Evolutionary conservation across 2,113 vertebrate species (phyloP), one percentile per base, ranked within the genome.

Genomic region (Otis tarda): DNA sequence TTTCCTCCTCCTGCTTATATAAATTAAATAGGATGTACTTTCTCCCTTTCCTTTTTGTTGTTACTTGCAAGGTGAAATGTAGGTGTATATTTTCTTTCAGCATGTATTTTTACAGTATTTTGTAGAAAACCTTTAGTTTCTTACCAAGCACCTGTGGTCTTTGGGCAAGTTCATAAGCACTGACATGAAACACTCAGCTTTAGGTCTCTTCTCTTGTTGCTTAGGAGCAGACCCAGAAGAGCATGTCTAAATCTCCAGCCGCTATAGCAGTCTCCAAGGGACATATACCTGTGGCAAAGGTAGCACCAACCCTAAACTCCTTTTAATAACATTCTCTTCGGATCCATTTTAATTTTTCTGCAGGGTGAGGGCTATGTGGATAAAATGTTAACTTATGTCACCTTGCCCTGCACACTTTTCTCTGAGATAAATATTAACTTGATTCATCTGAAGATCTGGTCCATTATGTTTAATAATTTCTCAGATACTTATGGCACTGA

Each of bases 391-490:
- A 18, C 52, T 88, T 25, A 39, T 31, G 30, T 33, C 47, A 81
- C 27, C 63, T 83, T 83, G 71, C 19, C 33, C 43, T 57, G 71
- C 30, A 85, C 24, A 21, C 15, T 75, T 92, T 77, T 68, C 39
- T 86, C 53, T 68, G 68, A 84, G 65, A 45, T 43, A 94, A 90
- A 68, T 68, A 88, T 70, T 79, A 83, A 89, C 49, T 61, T n/a
- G 35, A 65, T 78, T 78, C 17, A 53, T 56, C 65, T 87, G 73
- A 84, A 94, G 56, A 64, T 84, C 47, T 65, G 18, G 13, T 71
- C 73, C 33, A 68, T 63, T 77, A 68, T 28, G 56, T 87, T 87
- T 75, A 95, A 79, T 73, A 25, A 84, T 93, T 95, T 76, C 79
- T 78, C 45, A 83, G 81, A 65, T 31, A 19, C 15, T 39, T 63